Conservation (phyloP, 2,797 vertebrate species). For the Phyllotis vaccarum region DNA sequence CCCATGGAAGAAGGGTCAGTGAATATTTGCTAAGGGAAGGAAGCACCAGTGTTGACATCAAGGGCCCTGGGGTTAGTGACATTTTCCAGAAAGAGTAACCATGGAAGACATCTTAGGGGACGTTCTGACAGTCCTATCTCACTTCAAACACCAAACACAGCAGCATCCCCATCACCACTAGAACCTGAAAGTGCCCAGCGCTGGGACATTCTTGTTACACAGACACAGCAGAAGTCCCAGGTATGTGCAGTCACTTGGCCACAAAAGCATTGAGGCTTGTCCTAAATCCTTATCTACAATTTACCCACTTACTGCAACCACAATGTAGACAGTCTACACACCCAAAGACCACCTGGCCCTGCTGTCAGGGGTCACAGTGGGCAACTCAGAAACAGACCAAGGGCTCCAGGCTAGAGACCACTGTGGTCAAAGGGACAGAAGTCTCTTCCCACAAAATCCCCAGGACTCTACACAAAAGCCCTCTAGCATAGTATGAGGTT, state of each 20-base stretch:
- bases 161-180: background rate
- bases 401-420: background rate
- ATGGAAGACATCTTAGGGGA: background rate
- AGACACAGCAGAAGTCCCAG: background rate
- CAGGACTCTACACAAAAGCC: background rate
- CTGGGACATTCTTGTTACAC: background rate
- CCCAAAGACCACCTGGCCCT: background rate
- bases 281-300: background rate
- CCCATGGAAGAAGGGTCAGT: background rate
- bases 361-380: background rate
- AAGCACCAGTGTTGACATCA: background rate
- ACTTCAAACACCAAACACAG: background rate
- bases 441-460: background rate
- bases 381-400: background rate
- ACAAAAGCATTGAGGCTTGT: background rate
- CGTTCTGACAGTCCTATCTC: background rate
- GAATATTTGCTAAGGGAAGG: background rate
- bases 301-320: background rate
- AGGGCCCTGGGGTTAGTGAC: background rate
- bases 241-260: background rate
- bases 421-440: background rate
- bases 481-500: no score
- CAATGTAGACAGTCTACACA: background rate
- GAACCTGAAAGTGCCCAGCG: background rate
- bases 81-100: background rate